Base-by-base conservation (phyloP, 2,113 vertebrate species). In the Acrocephalus arundinaceus region DNA sequence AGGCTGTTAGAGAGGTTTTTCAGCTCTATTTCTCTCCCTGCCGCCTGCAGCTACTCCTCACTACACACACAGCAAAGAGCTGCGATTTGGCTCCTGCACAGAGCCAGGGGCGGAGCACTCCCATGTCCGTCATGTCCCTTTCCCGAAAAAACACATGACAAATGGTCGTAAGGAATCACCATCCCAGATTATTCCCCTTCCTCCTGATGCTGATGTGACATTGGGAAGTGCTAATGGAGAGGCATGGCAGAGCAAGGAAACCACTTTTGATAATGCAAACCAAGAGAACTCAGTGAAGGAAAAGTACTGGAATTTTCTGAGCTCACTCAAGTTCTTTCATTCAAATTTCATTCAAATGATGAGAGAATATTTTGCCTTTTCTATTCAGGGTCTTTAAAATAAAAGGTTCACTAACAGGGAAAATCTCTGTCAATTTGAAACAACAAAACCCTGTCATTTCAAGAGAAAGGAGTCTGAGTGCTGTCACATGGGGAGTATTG, bases 391-490 rank as follows among this genome's bases (percentile, higher is more conserved):
- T 20, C 49, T 90, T 74, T 52, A 67, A 92, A 93, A 84, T 74
- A 77, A 88, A 77, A 51, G 59, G 33, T 85, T 85, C 46, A 7
- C 58, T 77, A 93, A 66, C 46, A 87, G 62, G 54, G 16, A 93
- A 84, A 81, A 86, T 63, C 70, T 67, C 48, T 31, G 76, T 71
- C 83, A 58, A 52, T 90, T 93, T 84, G 65, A 63, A 81, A 81
- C 61, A 93, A 86, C 57, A 90, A 90, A 93, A 72, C 37, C 33
- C 59, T 75, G 91, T 92, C 91, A 87, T 63, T 87, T 55, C 27
- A 51, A 55, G 82, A 85, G 78, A 85, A 85, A 63, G 79, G 39
- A 89, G 43, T 31, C 80, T 93, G 76, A 93, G 54, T 0, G 0
- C 65, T 81, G 73, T 87, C 91, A 92, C 89, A 68, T 15, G 15